Conservation (phyloP, 2,797 vertebrate species). For the Enteromius argenteus region DNA sequence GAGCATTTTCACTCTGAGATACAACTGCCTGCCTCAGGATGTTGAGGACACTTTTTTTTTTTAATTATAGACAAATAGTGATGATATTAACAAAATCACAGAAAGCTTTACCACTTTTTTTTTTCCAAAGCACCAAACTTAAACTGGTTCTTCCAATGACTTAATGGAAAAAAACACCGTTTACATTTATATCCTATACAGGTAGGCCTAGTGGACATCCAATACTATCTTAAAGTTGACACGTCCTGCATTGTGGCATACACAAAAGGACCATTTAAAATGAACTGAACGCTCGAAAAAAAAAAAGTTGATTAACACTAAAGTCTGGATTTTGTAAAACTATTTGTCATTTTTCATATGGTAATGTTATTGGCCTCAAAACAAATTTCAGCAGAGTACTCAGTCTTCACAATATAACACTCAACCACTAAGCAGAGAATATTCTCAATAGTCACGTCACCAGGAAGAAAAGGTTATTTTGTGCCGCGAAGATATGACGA, state of each 20-base stretch:
- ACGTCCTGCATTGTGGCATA: background rate
- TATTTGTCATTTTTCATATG: background rate
- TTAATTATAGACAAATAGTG: background rate
- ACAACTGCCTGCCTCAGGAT: slow-evolving; percentile 5
- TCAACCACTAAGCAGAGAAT: background rate
- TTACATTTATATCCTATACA: background rate
- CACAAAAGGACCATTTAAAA: background rate
- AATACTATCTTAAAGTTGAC: background rate
- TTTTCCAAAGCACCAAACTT: background rate
- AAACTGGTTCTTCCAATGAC: slow-evolving; percentile 18
- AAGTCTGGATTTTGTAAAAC: background rate
- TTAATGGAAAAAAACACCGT: slow-evolving; percentile 11
- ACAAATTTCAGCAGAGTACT: background rate
- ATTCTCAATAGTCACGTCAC: slow-evolving; percentile 6
- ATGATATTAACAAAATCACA: background rate
- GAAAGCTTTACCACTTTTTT: background rate
- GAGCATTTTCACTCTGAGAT: background rate
- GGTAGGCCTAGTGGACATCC: background rate
- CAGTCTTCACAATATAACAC: background rate
- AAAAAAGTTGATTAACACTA: background rate
- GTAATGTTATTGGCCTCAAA: background rate
- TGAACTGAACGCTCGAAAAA: background rate
- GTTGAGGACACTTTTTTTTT: background rate
- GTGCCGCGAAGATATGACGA: slow-evolving; percentile 6
- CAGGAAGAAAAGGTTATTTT: slow-evolving; percentile 42